phyloP scores from a whole-genome alignment of 2,113 vertebrate genomes.

The Herpetotheres cachinnans region DNA sequence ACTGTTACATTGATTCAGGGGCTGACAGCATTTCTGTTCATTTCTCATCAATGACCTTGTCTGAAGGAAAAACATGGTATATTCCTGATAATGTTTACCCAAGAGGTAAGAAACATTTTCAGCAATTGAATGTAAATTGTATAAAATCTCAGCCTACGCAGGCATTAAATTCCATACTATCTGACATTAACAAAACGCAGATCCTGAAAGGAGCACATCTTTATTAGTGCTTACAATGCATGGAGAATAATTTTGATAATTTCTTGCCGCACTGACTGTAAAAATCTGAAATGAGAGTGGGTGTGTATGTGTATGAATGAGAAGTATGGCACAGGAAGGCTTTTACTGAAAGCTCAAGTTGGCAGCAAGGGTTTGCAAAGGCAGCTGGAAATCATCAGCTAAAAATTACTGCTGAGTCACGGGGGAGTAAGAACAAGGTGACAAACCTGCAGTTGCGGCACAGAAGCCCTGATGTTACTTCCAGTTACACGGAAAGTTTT shows the following conservation, averaged over 20 bases:
- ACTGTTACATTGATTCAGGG: constrained; percentile 33
- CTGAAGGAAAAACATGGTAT: not conserved
- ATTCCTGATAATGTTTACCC: constrained; percentile 1
- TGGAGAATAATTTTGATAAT: not conserved
- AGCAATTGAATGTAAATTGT: not conserved
- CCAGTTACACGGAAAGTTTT: not conserved
- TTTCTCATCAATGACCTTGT: constrained; percentile 38
- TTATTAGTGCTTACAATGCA: not conserved
- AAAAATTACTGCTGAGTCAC: not conserved
- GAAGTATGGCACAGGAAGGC: not conserved
- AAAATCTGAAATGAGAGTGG: not conserved
- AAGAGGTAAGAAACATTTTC: constrained; percentile 37
- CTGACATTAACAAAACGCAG: not conserved
- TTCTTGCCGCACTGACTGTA: not conserved
- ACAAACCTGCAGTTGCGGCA: not conserved
- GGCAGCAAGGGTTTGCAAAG: not conserved
- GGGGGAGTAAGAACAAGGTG: not conserved
- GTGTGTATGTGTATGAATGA: not conserved
- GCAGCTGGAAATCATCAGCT: constrained; percentile 3
- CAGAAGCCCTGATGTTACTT: not conserved
- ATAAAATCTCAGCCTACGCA: not conserved
- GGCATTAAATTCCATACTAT: not conserved
- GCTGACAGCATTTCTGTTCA: constrained; percentile 49
- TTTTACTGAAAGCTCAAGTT: not conserved
- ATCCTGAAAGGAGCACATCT: not conserved